Evolutionary conservation across 2,888 invertebrate species (phyloP), one percentile per base, ranked within the genome.

Genomic region (Acanthosepion lycidas): DNA sequence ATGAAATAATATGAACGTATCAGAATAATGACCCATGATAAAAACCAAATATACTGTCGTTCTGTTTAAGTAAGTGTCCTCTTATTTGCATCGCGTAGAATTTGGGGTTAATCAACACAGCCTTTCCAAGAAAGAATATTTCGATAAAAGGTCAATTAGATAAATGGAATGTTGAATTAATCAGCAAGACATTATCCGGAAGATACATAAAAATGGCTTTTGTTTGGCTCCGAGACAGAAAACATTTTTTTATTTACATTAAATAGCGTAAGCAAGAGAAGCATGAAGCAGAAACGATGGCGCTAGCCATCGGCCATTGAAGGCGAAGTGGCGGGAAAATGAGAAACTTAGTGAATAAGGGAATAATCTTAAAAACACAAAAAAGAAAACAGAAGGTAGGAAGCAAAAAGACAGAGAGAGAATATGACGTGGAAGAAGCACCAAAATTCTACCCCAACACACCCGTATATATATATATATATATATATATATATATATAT

Each of bases 201-300:
- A 78, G 78, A 78, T 78, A 78, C n/a, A n/a, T 28, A 78, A 78
- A 78, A 78, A 78, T 78, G n/a, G 78, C 78, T 78, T 78, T 78
- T 78, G 78, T n/a, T 78, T 78, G 28, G 78, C n/a, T 28, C 78
- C 9, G n/a, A n/a, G 78, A 78, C 78, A 78, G 78, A n/a, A 78
- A 78, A 78, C 78, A 78, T n/a, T 78, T 78, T 33, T 78, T 78
- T 78, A 15, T 78, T n/a, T 28, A n/a, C n/a, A 78, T 78, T 78
- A 78, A 78, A 78, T 78, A 28, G 78, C 78, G n/a, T 78, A 78
- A 78, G n/a, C 3, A n/a, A 28, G n/a, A n/a, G 28, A 78, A 78
- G 78, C 28, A 78, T 78, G 9, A 12, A n/a, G 28, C 78, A 78
- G 78, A 78, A n/a, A 28, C n/a, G 78, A n/a, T n/a, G n/a, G 78